Evolutionary conservation across 2,888 invertebrate species (phyloP).

Genomic region (Parasteatoda lunata): DNA sequence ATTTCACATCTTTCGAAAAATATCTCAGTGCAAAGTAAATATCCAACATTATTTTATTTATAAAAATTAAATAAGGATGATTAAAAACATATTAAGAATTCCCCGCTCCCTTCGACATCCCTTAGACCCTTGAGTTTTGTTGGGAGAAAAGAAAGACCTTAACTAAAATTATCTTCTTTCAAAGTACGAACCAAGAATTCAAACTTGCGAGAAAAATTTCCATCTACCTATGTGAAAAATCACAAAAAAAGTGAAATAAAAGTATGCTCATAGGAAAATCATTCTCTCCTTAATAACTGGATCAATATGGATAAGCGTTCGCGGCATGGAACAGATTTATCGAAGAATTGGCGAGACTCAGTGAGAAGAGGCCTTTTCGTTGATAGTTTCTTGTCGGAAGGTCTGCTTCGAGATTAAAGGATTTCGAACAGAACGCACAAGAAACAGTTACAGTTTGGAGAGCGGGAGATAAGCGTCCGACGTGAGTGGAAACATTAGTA

Average conservation of each 20-base stretch:
- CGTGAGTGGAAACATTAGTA: slow-evolving; percentile 14
- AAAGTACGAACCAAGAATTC: not conserved
- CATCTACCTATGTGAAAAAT: not conserved
- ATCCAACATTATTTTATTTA: no score
- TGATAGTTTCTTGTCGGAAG: not conserved
- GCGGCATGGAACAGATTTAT: slow-evolving; percentile 17
- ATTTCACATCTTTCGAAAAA: no score
- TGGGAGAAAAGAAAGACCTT: no score
- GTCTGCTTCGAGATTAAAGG: slow-evolving; percentile 12
- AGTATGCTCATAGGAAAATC: not conserved
- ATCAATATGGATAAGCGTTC: slow-evolving; percentile 17
- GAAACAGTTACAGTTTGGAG: slow-evolving; percentile 8
- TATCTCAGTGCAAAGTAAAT: no score
- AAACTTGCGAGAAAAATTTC: not conserved
- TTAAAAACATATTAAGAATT: no score
- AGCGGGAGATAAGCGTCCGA: slow-evolving; percentile 7
- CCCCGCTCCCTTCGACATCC: no score
- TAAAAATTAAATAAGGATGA: no score
- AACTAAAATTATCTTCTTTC: no score
- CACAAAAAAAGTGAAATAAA: not conserved
- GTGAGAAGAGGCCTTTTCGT: not conserved
- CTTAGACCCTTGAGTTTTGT: no score
- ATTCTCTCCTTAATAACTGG: slow-evolving; percentile 10
- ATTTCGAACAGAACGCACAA: not conserved
- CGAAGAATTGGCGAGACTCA: slow-evolving; percentile 9